Evolutionary conservation across 2,113 vertebrate species (phyloP).

Genomic region (Corydoras sp.): DNA sequence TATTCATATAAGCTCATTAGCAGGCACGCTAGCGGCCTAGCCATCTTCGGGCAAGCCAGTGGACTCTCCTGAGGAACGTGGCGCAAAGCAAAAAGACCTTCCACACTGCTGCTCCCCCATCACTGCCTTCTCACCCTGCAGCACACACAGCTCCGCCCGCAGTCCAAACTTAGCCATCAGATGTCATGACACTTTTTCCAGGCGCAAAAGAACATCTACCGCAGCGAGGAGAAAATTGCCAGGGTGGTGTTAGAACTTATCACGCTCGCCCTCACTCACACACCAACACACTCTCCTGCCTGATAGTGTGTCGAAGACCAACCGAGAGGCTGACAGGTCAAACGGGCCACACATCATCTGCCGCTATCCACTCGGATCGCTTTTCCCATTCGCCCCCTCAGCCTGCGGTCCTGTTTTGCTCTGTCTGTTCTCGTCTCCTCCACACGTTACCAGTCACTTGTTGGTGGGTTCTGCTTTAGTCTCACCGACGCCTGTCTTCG

Average conservation of each 20-base stretch:
- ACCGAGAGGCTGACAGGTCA: conserved; percentile 16
- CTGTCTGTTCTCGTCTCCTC: neutral
- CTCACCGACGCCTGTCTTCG: too few species aligned
- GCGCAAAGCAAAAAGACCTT: too few species aligned
- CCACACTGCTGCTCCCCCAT: conserved; percentile 7
- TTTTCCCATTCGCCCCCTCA: neutral
- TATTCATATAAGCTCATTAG: too few species aligned
- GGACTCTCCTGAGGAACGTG: too few species aligned
- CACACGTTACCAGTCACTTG: too few species aligned
- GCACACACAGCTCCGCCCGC: neutral
- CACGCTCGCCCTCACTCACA: conserved; percentile 35
- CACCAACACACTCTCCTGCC: conserved; percentile 10
- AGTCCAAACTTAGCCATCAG: conserved; percentile 1
- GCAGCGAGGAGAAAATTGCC: conserved; percentile 2
- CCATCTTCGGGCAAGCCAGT: too few species aligned
- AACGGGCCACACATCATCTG: conserved; percentile 12
- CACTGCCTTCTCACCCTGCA: conserved; percentile 23
- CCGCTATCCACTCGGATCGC: conserved; percentile 1
- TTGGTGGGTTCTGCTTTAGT: too few species aligned
- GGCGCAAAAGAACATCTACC: conserved; percentile 11
- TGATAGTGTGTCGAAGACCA: conserved; percentile 6
- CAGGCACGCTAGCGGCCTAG: too few species aligned
- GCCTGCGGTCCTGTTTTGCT: neutral
- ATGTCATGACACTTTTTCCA: conserved; percentile 11
- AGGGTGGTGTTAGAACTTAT: conserved; percentile 14